These are phyloP conservation scores for Hyles lineata DNA, from an alignment of 2,888 invertebrate species.

Conservation along the genomic window DNA sequence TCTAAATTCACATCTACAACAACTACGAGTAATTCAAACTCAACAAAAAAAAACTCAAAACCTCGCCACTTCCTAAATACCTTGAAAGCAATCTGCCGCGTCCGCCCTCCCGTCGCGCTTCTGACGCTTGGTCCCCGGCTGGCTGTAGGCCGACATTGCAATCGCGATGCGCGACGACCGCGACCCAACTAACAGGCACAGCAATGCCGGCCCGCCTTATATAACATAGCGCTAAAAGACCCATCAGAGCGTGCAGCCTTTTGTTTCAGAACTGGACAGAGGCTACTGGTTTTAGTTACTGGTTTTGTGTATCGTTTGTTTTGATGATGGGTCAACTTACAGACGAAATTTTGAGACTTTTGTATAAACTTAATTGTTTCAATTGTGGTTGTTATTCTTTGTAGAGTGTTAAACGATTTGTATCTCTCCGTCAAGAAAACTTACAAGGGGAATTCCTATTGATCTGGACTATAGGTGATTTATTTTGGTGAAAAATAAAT, in stretches of 20 bases:
- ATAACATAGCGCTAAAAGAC: slow-evolving; percentile 69
- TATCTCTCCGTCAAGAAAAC: no score
- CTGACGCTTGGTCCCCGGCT: slow-evolving; percentile 67
- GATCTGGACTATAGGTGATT: no score
- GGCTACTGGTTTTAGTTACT: slow-evolving; percentile 22
- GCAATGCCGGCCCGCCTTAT: slow-evolving; percentile 50
- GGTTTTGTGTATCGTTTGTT: slow-evolving; percentile 6
- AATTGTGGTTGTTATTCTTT: no score
- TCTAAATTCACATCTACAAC: no score
- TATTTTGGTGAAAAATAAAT: no score
- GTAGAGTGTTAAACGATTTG: no score
- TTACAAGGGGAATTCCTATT: no score
- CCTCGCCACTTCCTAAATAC: slow-evolving; percentile 45
- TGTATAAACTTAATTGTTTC: no score
- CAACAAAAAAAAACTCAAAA: not conserved
- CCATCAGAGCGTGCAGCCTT: slow-evolving; percentile 55
- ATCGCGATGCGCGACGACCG: not conserved
- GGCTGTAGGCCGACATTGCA: slow-evolving; percentile 65
- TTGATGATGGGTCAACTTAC: no score
- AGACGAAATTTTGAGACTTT: no score
- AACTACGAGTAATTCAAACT: no score
- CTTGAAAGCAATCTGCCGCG: slow-evolving; percentile 72
- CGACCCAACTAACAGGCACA: slow-evolving; percentile 36
- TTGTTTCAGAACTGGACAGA: slow-evolving; percentile 51
- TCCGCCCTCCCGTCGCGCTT: slow-evolving; percentile 67